Evolutionary conservation across 1,140 invertebrate genomes (phyloP).

Genomic region (Polypedilum vanderplanki): DNA sequence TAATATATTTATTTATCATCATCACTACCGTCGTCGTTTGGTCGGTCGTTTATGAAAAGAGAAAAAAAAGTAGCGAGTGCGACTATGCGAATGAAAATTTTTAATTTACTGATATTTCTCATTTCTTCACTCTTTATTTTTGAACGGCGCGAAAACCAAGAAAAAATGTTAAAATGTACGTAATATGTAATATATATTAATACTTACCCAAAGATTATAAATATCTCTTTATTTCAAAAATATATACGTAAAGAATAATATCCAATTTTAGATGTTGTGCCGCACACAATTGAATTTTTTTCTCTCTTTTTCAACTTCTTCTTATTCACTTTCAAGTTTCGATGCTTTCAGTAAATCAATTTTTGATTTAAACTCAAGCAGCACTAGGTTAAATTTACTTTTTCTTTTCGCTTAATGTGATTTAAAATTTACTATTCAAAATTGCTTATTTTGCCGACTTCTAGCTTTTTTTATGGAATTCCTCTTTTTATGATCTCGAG

Average conservation of each 20-base stretch:
- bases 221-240: slow-evolving; percentile 8
- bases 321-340: slow-evolving; percentile 20
- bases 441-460: slow-evolving; percentile 17
- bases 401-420: neutral
- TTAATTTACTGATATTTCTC: neutral
- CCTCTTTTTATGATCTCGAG: slow-evolving; percentile 6
- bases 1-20: too few species aligned
- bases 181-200: slow-evolving; percentile 15
- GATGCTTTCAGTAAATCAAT: neutral
- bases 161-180: slow-evolving; percentile 4
- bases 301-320: neutral
- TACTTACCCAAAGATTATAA: slow-evolving; percentile 19
- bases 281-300: slow-evolving; percentile 23
- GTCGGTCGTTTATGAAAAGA: neutral
- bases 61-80: neutral
- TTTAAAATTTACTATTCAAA: neutral
- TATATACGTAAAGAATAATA: slow-evolving; percentile 22
- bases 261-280: slow-evolving; percentile 26
- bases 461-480: neutral
- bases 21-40: too few species aligned
- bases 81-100: neutral
- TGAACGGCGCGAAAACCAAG: neutral
- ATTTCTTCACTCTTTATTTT: neutral
- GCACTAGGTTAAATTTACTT: neutral
- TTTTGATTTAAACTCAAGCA: slow-evolving; percentile 18